Conservation (phyloP, 2,888 invertebrate genomes). For the Sphecodes monilicornis region DNA sequence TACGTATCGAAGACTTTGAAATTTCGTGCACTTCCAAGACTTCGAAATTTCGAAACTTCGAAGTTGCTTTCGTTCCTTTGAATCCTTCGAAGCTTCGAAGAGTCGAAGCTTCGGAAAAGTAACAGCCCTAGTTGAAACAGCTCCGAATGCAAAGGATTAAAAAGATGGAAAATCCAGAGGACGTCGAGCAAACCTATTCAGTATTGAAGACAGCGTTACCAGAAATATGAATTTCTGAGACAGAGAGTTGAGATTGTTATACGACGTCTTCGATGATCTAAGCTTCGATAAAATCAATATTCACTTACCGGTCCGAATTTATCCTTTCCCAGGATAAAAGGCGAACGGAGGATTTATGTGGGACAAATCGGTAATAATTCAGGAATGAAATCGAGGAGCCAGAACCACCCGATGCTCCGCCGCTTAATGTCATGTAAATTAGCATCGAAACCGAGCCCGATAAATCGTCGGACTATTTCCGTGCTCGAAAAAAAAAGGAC, state of each 20-base stretch:
- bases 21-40: too few relatives aligned
- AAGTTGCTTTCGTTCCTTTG: too few relatives aligned
- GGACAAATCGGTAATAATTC: constrained; percentile 23
- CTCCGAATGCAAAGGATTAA: background rate
- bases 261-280: background rate
- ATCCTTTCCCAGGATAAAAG: background rate
- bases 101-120: too few relatives aligned
- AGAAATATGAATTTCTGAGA: background rate
- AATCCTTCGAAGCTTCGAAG: too few relatives aligned
- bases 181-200: background rate
- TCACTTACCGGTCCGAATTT: background rate
- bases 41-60: too few relatives aligned
- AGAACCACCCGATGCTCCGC: background rate
- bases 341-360: background rate
- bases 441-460: constrained; percentile 12
- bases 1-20: too few relatives aligned
- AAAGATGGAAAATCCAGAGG: background rate
- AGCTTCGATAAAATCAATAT: background rate
- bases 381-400: background rate
- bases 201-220: background rate
- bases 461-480: constrained; percentile 18
- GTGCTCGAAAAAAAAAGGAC: constrained; percentile 2
- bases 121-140: background rate
- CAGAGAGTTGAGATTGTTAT: background rate
- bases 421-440: constrained; percentile 11